These are phyloP conservation scores for Tragelaphus imberbis DNA, from an alignment of 2,113 vertebrate species.

Conservation along the genomic window DNA sequence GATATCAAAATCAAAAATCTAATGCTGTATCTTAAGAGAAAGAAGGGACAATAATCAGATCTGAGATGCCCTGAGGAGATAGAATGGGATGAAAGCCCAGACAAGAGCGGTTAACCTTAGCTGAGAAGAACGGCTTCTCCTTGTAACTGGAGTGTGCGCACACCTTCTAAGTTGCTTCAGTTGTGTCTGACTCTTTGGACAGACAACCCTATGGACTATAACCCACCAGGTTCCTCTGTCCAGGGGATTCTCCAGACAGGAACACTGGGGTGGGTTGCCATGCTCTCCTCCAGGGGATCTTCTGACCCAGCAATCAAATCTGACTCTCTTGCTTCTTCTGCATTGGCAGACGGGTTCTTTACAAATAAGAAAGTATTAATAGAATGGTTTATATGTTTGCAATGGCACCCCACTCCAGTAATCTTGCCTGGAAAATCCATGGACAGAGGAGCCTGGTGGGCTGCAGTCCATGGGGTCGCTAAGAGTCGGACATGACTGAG, in stretches of 20 bases:
- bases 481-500: too few species aligned
- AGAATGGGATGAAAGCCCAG: neutral
- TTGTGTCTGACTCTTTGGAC: neutral
- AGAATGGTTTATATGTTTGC: neutral
- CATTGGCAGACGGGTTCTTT: neutral
- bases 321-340: neutral
- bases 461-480: too few species aligned
- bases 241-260: neutral
- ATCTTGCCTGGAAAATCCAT: too few species aligned
- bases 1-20: neutral
- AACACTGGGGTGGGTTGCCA: neutral
- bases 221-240: neutral
- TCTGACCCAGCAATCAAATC: neutral
- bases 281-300: neutral
- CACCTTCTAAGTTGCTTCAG: neutral
- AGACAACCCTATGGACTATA: neutral
- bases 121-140: neutral
- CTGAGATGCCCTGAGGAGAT: neutral
- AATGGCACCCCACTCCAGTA: too few species aligned
- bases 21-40: neutral
- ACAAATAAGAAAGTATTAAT: neutral
- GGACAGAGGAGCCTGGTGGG: too few species aligned
- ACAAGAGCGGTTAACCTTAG: neutral
- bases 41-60: neutral
- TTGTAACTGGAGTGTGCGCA: neutral